Base-by-base conservation (phyloP, 2,888 invertebrate species). In the Uropetala carovei region DNA sequence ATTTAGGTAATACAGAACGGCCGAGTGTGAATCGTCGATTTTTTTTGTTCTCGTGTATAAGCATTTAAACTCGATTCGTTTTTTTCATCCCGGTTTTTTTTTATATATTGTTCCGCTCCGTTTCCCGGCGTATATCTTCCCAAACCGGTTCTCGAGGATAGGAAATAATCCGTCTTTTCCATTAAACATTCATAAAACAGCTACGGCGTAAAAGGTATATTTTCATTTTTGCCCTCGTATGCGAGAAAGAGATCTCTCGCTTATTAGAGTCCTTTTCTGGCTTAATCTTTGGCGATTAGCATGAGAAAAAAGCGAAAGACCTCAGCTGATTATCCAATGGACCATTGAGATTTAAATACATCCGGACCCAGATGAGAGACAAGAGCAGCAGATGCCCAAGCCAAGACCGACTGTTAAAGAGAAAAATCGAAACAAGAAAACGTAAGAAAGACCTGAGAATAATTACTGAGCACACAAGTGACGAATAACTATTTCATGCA, bases 131-230 rank as follows among this genome's bases (percentile, higher is more conserved):
- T 75, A 10, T 27, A 75, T 75, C 75, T 27, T 27, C 75, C 16
- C 13, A 18, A 75, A 75, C 75, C 75, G 75, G 75, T 75, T 75
- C 22, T 68, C 22, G 22, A 22, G 75, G 75, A 75, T 75, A 22
- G 75, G 75, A 75, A 75, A 75, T 75, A 75, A 75, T 75, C 27
- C 75, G 75, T 75, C 75, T 75, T 75, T 60, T 27, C 22, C 75
- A 75, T 75, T 75, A 75, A 75, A 75, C 22, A 75, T 75, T 22
- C 75, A 75, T 75, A 75, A 75, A 75, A 75, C 75, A 27, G 18
- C 68, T 22, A 22, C 68, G 68, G 68, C 18, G 68, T 18, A 68
- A 68, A 7, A 18, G 16, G 68, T 68, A 1, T n/a, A 1, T n/a
- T 4, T 68, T n/a, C 18, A 18, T 18, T 22, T n/a, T n/a, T 64